These are phyloP conservation scores for Poecilia gillii DNA, from an alignment of 2,797 vertebrate species.

Conservation along the genomic window DNA sequence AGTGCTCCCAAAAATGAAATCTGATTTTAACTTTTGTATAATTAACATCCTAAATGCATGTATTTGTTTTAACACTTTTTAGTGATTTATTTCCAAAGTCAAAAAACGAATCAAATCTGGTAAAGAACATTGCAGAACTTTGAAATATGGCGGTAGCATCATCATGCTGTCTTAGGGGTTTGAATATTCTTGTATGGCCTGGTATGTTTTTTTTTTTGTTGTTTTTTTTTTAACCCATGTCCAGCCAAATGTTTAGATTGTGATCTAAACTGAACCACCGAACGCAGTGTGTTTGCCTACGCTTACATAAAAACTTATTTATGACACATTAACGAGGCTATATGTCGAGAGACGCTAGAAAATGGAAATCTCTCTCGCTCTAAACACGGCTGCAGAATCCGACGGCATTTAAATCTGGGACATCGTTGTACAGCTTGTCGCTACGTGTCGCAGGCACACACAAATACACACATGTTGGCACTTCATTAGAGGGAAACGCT, in stretches of 20 bases:
- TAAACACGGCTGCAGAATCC: constrained; percentile 44
- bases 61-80: background rate
- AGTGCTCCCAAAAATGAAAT: too few species aligned
- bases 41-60: background rate
- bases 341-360: constrained; percentile 26
- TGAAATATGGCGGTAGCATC: background rate
- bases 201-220: background rate
- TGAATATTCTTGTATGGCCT: background rate
- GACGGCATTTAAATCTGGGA: constrained; percentile 64
- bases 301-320: background rate
- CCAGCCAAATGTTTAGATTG: background rate
- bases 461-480: constrained; percentile 45
- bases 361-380: constrained; percentile 9
- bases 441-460: constrained; percentile 28
- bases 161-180: background rate
- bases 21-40: too few species aligned
- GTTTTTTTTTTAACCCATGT: too few species aligned
- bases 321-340: constrained; percentile 5
- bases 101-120: background rate
- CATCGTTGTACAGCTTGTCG: constrained; percentile 46
- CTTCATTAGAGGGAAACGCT: constrained; percentile 64
- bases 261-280: background rate
- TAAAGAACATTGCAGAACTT: background rate
- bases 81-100: background rate
- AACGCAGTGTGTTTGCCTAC: constrained; percentile 1